These are phyloP conservation scores for Aromia moschata DNA, from an alignment of 2,888 invertebrate species.

Conservation along the genomic window DNA sequence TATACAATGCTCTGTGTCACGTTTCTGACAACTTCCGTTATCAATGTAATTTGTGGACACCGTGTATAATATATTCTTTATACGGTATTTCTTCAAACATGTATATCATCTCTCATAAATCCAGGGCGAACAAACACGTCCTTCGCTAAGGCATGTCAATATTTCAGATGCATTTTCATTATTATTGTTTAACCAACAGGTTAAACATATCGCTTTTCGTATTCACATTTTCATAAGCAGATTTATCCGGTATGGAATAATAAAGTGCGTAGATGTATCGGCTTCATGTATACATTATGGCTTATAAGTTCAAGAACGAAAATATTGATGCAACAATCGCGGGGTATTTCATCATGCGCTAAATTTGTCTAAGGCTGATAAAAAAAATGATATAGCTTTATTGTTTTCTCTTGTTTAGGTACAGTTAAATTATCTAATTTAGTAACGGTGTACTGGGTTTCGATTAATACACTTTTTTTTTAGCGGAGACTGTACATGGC, in stretches of 20 bases:
- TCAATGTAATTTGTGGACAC: too few species aligned
- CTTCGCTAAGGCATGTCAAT: neutral
- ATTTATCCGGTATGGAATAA: slow-evolving; percentile 11
- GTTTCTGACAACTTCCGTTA: too few species aligned
- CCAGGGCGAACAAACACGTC: neutral
- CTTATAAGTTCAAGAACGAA: slow-evolving; percentile 18
- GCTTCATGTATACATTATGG: slow-evolving; percentile 4
- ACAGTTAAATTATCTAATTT: too few species aligned
- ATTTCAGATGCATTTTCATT: slow-evolving; percentile 2
- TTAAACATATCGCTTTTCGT: slow-evolving; percentile 17
- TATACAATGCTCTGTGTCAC: too few species aligned
- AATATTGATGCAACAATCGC: slow-evolving; percentile 8
- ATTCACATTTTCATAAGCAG: slow-evolving; percentile 19
- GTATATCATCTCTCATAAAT: too few species aligned
- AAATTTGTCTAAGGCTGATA: neutral
- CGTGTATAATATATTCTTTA: too few species aligned
- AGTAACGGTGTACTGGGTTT: too few species aligned
- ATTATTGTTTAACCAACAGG: slow-evolving; percentile 3
- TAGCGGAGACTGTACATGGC: too few species aligned
- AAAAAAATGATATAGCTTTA: neutral
- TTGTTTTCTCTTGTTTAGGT: neutral
- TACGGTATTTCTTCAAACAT: too few species aligned
- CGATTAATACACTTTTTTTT: too few species aligned
- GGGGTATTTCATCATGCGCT: slow-evolving; percentile 12
- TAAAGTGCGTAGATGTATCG: slow-evolving; percentile 9